Evolutionary conservation across 1,140 invertebrate species (phyloP).

Genomic region (Drosophila chauvacae): DNA sequence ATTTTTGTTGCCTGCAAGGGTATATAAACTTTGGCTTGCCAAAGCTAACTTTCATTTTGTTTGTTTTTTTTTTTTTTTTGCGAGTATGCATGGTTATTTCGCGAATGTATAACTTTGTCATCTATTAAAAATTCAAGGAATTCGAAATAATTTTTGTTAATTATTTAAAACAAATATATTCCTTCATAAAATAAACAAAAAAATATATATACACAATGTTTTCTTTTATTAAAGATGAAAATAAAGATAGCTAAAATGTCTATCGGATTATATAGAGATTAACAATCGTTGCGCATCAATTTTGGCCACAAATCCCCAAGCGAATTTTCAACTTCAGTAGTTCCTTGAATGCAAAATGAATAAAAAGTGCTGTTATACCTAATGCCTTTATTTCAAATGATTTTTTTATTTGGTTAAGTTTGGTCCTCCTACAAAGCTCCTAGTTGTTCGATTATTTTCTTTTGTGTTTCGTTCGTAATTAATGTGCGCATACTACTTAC

Average conservation of each 20-base stretch:
- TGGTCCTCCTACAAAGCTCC: slow-evolving; percentile 2
- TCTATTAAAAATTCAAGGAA: slow-evolving; percentile 1
- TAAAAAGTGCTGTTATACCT: neutral
- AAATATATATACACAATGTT: slow-evolving; percentile 1
- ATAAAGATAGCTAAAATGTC: neutral
- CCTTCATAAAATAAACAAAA: neutral
- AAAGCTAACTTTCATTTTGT: neutral
- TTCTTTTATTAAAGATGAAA: neutral
- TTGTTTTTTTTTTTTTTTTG: neutral
- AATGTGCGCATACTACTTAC: slow-evolving; percentile 27
- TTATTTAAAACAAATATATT: neutral
- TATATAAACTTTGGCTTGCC: slow-evolving; percentile 1
- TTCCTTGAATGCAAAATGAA: slow-evolving; percentile 14
- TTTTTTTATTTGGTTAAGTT: slow-evolving; percentile 1
- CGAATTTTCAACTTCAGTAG: slow-evolving; percentile 4
- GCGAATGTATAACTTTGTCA: slow-evolving; percentile 6
- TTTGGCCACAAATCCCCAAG: neutral
- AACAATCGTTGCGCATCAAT: slow-evolving; percentile 2
- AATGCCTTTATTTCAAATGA: neutral
- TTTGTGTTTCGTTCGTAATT: slow-evolving; percentile 2
- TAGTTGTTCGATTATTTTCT: slow-evolving; percentile 9
- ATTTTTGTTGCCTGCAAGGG: slow-evolving; percentile 6
- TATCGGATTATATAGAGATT: slow-evolving; percentile 1
- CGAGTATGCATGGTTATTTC: slow-evolving; percentile 7
- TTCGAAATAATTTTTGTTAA: neutral